A percentile compares a stretch with the other conserved stretches of the same genome.
phyloP scores from a whole-genome alignment of 1,140 invertebrate genomes.

The Drosophila arawakana region DNA sequence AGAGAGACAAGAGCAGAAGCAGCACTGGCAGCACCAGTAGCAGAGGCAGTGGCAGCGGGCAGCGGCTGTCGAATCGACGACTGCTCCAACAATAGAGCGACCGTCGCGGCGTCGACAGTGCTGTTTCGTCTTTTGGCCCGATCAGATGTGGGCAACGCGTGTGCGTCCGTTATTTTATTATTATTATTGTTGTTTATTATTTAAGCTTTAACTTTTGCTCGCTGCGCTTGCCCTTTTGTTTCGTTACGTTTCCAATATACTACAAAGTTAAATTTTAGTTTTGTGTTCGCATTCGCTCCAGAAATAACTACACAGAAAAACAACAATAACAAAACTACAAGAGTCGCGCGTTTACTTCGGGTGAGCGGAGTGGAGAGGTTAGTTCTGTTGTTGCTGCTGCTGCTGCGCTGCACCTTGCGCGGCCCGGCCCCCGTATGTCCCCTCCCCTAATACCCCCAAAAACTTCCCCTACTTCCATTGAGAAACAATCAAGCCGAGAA shows the following conservation, averaged over 20 bases:
- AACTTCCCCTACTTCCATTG: conserved; percentile 62
- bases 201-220: conserved; percentile 77
- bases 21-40: conserved; percentile 1
- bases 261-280: conserved; percentile 45
- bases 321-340: conserved; percentile 19
- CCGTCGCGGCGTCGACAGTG: conserved; percentile 63
- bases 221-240: conserved; percentile 73
- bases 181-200: conserved; percentile 80
- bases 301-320: conserved; percentile 39
- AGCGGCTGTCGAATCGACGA: conserved; percentile 11
- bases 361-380: conserved; percentile 40
- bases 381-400: conserved; percentile 43
- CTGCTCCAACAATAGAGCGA: conserved; percentile 50
- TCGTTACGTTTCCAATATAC: conserved; percentile 40
- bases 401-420: conserved; percentile 65
- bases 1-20: conserved; percentile 25
- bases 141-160: conserved; percentile 78
- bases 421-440: conserved; percentile 19
- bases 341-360: conserved; percentile 39
- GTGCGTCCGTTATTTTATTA: conserved; percentile 76
- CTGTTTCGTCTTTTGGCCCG: conserved; percentile 79
- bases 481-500: conserved; percentile 71
- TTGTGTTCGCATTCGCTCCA: conserved; percentile 57
- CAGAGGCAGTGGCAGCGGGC: conserved; percentile 3
- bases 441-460: background rate